phyloP scores from a whole-genome alignment of 2,888 invertebrate genomes.

The Epistrophe grossulariae region DNA sequence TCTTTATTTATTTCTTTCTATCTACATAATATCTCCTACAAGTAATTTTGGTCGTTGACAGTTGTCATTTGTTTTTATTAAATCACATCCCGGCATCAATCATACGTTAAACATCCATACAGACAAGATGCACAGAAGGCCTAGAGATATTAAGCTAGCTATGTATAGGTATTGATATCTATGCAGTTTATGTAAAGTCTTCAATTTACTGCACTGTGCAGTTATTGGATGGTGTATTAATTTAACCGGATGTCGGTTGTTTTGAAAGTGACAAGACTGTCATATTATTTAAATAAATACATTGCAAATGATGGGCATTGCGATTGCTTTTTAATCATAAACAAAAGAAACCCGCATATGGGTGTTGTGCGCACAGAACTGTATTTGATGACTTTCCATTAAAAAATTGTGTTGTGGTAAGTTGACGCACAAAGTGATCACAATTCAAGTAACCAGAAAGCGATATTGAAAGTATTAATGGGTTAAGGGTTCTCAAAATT shows the following conservation, averaged over 20 bases:
- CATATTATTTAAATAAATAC: conserved; percentile 38
- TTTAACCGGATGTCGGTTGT: conserved; percentile 44
- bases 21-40: too few relatives aligned
- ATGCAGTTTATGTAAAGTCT: background rate
- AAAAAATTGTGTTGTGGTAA: background rate
- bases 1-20: conserved; percentile 13
- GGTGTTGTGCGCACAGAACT: background rate
- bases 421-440: background rate
- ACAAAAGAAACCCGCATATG: conserved; percentile 61
- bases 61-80: conserved; percentile 72
- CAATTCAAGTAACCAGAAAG: background rate
- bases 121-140: conserved; percentile 19
- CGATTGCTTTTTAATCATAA: conserved; percentile 56
- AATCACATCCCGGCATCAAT: conserved; percentile 62
- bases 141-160: background rate
- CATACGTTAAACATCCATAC: conserved; percentile 18
- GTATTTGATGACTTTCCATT: conserved; percentile 56
- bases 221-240: background rate
- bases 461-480: too few relatives aligned
- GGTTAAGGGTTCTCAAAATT: too few relatives aligned
- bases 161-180: too few relatives aligned
- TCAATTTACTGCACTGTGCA: conserved; percentile 15
- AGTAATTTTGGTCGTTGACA: conserved; percentile 61
- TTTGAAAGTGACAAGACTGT: conserved; percentile 52
- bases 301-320: conserved; percentile 61